Evolutionary conservation across 2,797 vertebrate species (phyloP).

Genomic region (Poecilia gillii): DNA sequence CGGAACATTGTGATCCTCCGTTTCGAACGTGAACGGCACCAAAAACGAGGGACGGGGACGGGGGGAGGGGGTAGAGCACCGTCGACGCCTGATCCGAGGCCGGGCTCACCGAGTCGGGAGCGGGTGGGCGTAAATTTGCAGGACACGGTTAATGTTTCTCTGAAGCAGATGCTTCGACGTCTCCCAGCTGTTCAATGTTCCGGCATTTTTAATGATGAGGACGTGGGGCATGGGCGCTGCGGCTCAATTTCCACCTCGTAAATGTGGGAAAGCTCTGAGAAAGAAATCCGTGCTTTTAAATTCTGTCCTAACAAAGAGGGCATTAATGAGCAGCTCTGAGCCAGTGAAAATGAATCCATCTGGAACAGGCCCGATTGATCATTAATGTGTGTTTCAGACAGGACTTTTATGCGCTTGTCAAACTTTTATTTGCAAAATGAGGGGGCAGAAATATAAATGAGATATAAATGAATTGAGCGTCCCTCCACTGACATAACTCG

Average conservation of each 20-base stretch:
- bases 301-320: slow-evolving; percentile 2
- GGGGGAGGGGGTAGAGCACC: not conserved
- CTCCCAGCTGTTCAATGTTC: slow-evolving; percentile 43
- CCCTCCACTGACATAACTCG: not conserved
- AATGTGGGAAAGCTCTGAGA: slow-evolving; percentile 21
- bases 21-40: slow-evolving; percentile 25
- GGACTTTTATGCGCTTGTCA: not conserved
- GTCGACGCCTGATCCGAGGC: slow-evolving; percentile 25
- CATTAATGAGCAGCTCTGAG: not conserved
- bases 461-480: not conserved
- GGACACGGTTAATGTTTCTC: slow-evolving; percentile 41
- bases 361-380: not conserved
- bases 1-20: slow-evolving; percentile 12
- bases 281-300: slow-evolving; percentile 8
- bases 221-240: slow-evolving; percentile 14
- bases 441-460: not conserved
- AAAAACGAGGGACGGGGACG: slow-evolving; percentile 29
- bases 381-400: not conserved
- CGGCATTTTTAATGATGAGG: slow-evolving; percentile 44
- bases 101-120: not conserved
- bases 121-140: slow-evolving; percentile 31
- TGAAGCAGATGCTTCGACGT: slow-evolving; percentile 40
- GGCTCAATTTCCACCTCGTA: slow-evolving; percentile 13
- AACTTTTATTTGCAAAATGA: not conserved
- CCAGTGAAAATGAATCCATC: not conserved